Base-by-base conservation (phyloP, 2,888 invertebrate genomes). In the Hemistola chrysoprasaria region DNA sequence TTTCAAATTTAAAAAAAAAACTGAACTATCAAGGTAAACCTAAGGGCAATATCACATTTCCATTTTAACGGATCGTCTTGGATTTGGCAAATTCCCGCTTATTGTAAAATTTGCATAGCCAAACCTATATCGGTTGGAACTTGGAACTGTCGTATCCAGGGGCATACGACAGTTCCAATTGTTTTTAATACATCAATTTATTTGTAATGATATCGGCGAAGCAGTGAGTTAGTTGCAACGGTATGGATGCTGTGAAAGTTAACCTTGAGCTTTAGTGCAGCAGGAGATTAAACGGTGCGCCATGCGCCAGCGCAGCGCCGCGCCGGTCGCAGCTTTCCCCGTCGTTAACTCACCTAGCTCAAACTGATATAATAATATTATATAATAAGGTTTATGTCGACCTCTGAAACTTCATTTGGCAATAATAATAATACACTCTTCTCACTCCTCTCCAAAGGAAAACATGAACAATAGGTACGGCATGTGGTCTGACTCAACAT, bases 181-280 rank as follows among this genome's bases (percentile, higher is more conserved):
- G n/a, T n/a, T n/a, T n/a, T n/a, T n/a, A n/a, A n/a, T n/a, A n/a
- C n/a, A n/a, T n/a, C n/a, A n/a, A n/a, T n/a, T n/a, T n/a, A n/a
- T n/a, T n/a, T n/a, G n/a, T n/a, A n/a, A n/a, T n/a, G n/a, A n/a
- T n/a, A n/a, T n/a, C n/a, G n/a, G n/a, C 23, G 8, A 5, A 6
- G 8, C 4, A n/a, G 28, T 22, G 22, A 36, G 30, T 28, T 20
- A 35, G 24, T 26, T 41, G 39, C 34, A 42, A 29, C 29, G 25
- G 30, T 21, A 37, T 37, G 45, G 66, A 58, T 60, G 62, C 58
- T 66, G 85, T 72, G 85, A 87, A 87, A 87, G 86, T 81, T 82
- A 76, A 78, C 81, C 82, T 83, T 82, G 78, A 60, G 62, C 62
- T 65, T 65, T 62, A 69, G 69, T 70, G 72, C 71, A 69, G 51